Percentiles rank a stretch among this genome's conserved stretches.
Evolutionary conservation across 2,888 invertebrate species (phyloP).

Genomic region (Drosophila anomalata): DNA sequence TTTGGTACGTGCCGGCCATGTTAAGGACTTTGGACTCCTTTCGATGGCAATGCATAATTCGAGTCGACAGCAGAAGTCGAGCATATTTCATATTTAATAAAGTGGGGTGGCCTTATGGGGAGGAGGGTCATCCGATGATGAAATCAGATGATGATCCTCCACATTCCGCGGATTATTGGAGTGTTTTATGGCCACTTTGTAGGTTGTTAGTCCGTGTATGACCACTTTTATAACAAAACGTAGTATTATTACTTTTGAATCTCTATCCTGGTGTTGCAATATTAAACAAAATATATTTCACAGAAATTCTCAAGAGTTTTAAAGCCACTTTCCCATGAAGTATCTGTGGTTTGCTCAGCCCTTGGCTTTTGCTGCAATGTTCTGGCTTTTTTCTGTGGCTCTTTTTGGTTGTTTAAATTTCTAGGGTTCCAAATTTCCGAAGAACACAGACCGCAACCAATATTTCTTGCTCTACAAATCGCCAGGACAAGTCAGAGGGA

Average conservation of each 20-base stretch:
- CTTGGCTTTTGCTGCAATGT: slow-evolving; percentile 26
- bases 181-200: slow-evolving; percentile 27
- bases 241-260: neutral
- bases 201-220: slow-evolving; percentile 18
- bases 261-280: neutral
- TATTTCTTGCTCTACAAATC: slow-evolving; percentile 57
- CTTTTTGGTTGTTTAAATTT: slow-evolving; percentile 23
- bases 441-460: slow-evolving; percentile 48
- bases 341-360: neutral
- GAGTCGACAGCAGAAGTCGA: slow-evolving; percentile 55
- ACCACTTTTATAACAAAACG: neutral
- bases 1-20: slow-evolving; percentile 67
- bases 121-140: slow-evolving; percentile 17
- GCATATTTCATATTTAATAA: slow-evolving; percentile 70
- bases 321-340: neutral
- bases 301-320: neutral
- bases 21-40: slow-evolving; percentile 45
- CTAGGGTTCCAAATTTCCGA: slow-evolving; percentile 41
- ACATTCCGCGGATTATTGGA: slow-evolving; percentile 33
- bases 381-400: slow-evolving; percentile 21
- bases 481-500: slow-evolving; percentile 23
- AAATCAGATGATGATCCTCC: slow-evolving; percentile 37
- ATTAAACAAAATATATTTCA: neutral
- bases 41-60: slow-evolving; percentile 62
- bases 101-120: slow-evolving; percentile 46